Conservation (phyloP, 2,888 invertebrate genomes). For the Doris montereyensis region DNA sequence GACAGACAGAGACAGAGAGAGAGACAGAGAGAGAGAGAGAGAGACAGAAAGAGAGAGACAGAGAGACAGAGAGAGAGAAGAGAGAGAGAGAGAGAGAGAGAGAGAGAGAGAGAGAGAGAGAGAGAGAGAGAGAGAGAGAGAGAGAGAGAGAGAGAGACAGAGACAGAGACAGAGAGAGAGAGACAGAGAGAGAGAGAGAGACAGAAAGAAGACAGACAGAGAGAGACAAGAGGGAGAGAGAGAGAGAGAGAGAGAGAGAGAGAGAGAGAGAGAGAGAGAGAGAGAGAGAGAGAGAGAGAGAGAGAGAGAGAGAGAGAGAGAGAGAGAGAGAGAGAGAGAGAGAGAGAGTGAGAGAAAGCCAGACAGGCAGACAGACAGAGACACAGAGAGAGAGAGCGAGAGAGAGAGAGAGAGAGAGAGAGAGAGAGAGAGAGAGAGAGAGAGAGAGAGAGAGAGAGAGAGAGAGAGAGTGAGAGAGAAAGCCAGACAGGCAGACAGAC, state of each 20-base stretch:
- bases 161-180: background rate
- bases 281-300: constrained; percentile 21
- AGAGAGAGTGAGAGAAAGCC: constrained; percentile 3
- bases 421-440: constrained; percentile 38
- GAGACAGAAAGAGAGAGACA: background rate
- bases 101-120: background rate
- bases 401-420: constrained; percentile 25
- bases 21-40: constrained; percentile 8
- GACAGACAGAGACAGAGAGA: background rate
- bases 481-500: constrained; percentile 22
- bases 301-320: constrained; percentile 27
- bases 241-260: constrained; percentile 26
- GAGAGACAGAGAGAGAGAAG: background rate
- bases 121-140: constrained; percentile 3
- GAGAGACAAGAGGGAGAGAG: constrained; percentile 17
- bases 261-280: constrained; percentile 9
- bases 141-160: background rate
- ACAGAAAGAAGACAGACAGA: background rate
- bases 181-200: background rate
- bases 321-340: constrained; percentile 10
- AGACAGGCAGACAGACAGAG: too few species aligned
- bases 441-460: too few species aligned
- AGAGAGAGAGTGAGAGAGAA: constrained; percentile 17
- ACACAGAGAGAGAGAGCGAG: too few species aligned
- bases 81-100: background rate